Conservation (phyloP, 2,113 vertebrate species). For the Amphiprion ocellaris region DNA sequence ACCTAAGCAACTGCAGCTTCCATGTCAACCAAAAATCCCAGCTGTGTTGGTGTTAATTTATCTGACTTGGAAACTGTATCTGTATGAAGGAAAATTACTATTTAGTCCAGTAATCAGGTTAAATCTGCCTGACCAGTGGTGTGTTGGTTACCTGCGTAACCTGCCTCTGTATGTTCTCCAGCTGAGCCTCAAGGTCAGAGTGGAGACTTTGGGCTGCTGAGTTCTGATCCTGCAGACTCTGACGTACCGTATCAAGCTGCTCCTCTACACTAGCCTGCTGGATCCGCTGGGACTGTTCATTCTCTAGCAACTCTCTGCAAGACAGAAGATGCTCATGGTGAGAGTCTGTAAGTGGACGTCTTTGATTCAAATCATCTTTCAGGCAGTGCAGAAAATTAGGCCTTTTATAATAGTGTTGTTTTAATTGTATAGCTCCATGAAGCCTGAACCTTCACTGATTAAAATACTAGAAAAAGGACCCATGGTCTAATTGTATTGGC, state of each 20-base stretch:
- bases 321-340: slow-evolving; percentile 16
- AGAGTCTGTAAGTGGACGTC: background rate
- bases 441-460: background rate
- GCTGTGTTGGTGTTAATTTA: too few species aligned
- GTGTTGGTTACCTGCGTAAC: slow-evolving; percentile 48
- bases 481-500: background rate
- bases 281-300: slow-evolving; percentile 32
- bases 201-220: slow-evolving; percentile 34
- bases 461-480: too few species aligned
- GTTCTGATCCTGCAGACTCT: slow-evolving; percentile 51
- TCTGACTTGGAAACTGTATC: too few species aligned
- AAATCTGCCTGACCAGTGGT: background rate
- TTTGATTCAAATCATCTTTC: background rate
- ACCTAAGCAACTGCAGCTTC: too few species aligned
- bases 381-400: too few species aligned
- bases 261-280: slow-evolving; percentile 63
- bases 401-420: too few species aligned
- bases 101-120: background rate
- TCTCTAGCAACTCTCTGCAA: slow-evolving; percentile 70
- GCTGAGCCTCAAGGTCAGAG: slow-evolving; percentile 46
- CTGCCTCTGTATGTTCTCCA: slow-evolving; percentile 53
- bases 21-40: too few species aligned
- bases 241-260: slow-evolving; percentile 49
- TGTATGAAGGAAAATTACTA: background rate
- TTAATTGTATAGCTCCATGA: background rate